Evolutionary conservation across 1,140 invertebrate genomes (phyloP), one percentile per base, ranked within the genome.

Genomic region (Achroia grisella): DNA sequence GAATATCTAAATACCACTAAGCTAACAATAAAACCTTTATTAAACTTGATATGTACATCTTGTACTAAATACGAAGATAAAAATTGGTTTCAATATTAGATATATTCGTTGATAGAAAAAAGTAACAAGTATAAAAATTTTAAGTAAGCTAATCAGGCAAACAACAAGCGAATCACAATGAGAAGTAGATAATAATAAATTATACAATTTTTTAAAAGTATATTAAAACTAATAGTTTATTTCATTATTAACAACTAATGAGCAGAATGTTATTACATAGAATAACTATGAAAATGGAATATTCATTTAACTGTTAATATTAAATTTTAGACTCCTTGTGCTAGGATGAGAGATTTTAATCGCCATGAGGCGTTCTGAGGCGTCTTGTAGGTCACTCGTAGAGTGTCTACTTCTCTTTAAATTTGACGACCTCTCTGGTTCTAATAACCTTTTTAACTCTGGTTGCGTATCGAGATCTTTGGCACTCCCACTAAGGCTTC

Each of bases 311-410:
- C 66, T 74, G 50, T 81, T 80, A 50, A 79, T 69, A 53, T 85
- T 82, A 50, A 76, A 78, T 62, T 87, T 86, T 39, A 87, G 74
- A 53, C 83, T 86, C 36, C 80, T 74, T 4, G 83, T 75, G 56
- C 81, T 86, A 5, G 83, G 76, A 42, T 86, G 81, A 4, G 75
- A 65, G 10, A 63, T 37, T 47, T 65, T 80, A 9, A 66, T 46
- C 8, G 79, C 67, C 8, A 87, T 65, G 44, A 86, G 59, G 47
- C 75, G 61, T 49, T 86, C 83, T 4, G 80, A 73, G 28, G 76
- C 83, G 23, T 82, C 77, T 51, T 72, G 73, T 17, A 87, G 57
- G 50, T 87, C 86, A 45, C 83, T 85, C 1, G 86, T 64, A 2
- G 86, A 87, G 56, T 84, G 80, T 29, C 84, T 62, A 50, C 71